phyloP scores from a whole-genome alignment of 2,888 invertebrate species.

The Andrena flavipes region DNA sequence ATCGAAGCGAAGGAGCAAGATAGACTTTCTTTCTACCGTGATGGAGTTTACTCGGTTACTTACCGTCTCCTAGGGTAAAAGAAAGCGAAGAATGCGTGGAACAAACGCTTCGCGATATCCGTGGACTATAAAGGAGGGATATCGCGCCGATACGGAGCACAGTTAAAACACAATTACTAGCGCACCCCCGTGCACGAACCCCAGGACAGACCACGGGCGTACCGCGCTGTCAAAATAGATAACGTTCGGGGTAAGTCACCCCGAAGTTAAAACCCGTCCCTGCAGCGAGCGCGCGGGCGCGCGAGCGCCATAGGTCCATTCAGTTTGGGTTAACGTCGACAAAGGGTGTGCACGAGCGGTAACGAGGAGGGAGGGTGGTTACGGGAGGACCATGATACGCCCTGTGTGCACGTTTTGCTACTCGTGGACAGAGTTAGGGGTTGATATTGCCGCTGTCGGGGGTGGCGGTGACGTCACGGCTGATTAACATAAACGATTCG shows the following conservation, averaged over 20 bases:
- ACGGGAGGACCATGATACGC: conserved; percentile 65
- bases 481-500: conserved; percentile 78
- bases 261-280: conserved; percentile 83
- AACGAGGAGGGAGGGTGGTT: conserved; percentile 43
- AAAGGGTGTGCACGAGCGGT: conserved; percentile 75
- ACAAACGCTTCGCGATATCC: conserved; percentile 35
- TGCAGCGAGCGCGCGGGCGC: conserved; percentile 58
- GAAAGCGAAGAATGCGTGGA: background rate
- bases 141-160: conserved; percentile 60
- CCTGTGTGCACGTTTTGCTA: conserved; percentile 65
- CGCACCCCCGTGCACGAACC: conserved; percentile 66
- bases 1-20: background rate
- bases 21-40: background rate
- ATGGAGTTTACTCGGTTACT: no score
- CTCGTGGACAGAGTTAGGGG: conserved; percentile 66
- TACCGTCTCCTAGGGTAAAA: background rate
- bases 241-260: conserved; percentile 83
- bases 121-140: conserved; percentile 26
- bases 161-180: conserved; percentile 82
- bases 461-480: conserved; percentile 77
- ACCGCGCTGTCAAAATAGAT: conserved; percentile 84
- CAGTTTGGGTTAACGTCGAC: conserved; percentile 82
- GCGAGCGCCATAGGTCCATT: conserved; percentile 78
- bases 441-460: conserved; percentile 73
- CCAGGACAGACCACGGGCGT: conserved; percentile 82